Base-by-base conservation (phyloP, 2,888 invertebrate genomes). In the Euphydryas editha region DNA sequence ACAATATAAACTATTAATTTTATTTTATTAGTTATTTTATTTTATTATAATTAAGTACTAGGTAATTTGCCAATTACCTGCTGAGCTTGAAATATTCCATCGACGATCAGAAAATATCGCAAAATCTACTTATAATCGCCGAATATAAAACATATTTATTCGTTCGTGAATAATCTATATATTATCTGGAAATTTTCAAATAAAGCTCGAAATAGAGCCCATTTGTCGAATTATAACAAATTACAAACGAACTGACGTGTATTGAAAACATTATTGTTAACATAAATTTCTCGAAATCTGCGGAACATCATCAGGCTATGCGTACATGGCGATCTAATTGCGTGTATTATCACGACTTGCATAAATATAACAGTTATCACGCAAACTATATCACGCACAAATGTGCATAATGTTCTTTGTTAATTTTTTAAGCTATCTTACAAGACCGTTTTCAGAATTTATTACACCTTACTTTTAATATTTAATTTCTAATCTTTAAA, bases 221-320 rank as follows among this genome's bases (percentile, higher is more conserved):
- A 63, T 63, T 55, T 60, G 60, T 69, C 54, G 57, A 64, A 51
- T 59, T 39, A 65, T 60, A 62, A 59, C 58, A 66, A 59, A 62
- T 68, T 68, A 58, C 51, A 54, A 42, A 17, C 59, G 17, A 58
- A 17, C 57, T 51, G 37, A 15, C 49, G 63, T 60, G 46, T 59
- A 63, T 59, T 67, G 60, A 60, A 42, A 67, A 63, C 58, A 36
- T 61, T 64, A 67, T 58, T 58, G 62, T 62, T 62, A 59, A 54
- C 63, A 66, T 59, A 56, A 56, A 59, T 69, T 68, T 69, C 63
- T 62, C 46, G 57, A 62, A 66, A 69, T 58, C 69, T 69, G 62
- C 60, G 46, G 57, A 66, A 66, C 59, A 63, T 66, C 56, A 37
- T 63, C 59, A 56, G 21, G 42, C 59, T 59, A 55, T 61, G 67